Evolutionary conservation across 2,797 vertebrate genomes (phyloP), one percentile per base, ranked within the genome.

Genomic region (Peromyscus attwateri): DNA sequence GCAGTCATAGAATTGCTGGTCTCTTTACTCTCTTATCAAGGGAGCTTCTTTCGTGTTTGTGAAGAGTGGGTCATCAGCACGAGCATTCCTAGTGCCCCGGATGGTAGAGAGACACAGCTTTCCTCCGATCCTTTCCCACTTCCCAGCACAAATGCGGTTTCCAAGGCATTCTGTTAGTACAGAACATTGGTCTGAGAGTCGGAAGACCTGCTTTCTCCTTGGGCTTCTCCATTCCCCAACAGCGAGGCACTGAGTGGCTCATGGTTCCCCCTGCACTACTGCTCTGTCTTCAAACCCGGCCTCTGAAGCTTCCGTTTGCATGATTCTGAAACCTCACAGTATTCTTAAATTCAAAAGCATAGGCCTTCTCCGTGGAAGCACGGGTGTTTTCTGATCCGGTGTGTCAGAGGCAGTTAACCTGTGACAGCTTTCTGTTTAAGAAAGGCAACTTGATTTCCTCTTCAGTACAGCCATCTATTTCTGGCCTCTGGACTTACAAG

Each of bases 351-450:
- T 89, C 62, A 43, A 84, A 94, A 52, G n/a, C 23, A 93, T 37
- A 95, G 55, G 57, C 0, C 0, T 81, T 68, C 73, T 93, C 55
- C 84, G 60, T 95, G 96, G 87, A 91, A 55, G 37, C 94, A 91
- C 94, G 91, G 76, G 93, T 0, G 0, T 66, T 96, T 96, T 40
- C 82, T 87, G 19, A 94, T 2, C 13, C 34, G 17, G 29, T 0
- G 1, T 6, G 0, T 94, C 75, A 52, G 95, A 87, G 77, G 83
- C 80, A 83, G 96, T 68, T 82, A 92, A 70, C 4, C 0, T 2
- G 81, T 43, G 64, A 83, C 31, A 25, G 90, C 82, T 95, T 94
- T 75, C 94, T 43, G 37, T 52, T 92, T 97, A 92, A 31, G 96
- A 95, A 97, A 95, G 34, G 82, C 95, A 87, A 10, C 96, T 95